Base-by-base conservation (phyloP, 2,797 vertebrate genomes). In the Varecia variegata region DNA sequence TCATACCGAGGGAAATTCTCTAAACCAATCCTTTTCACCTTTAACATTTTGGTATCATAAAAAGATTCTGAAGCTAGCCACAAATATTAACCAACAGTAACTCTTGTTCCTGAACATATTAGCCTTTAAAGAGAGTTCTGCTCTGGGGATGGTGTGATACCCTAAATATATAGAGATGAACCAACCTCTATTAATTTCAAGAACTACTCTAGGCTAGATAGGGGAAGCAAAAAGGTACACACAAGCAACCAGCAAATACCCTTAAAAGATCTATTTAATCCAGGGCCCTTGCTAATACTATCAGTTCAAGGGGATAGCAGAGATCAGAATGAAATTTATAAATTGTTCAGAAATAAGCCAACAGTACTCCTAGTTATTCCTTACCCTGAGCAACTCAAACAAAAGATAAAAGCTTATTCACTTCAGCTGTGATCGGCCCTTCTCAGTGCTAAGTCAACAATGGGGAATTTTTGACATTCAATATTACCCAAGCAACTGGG, bases 401-500 rank as follows among this genome's bases (percentile, higher is more conserved):
- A 82, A 76, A 93, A 96, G 62, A 80, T 38, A 88, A 92, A 96
- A 70, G 79, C 65, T 92, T 81, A 50, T 90, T 79, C 62, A 86
- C 47, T 60, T 70, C 70, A 73, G 86, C 60, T 38, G 35, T 96
- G 95, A 95, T 58, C 73, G 88, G 95, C 7, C 40, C 74, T 60
- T 96, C 67, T 93, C 70, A 88, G 74, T 84, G 90, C 65, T 91
- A 95, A 97, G 82, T 84, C 88, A 90, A 81, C 90, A 93, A 9
- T 0, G 43, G 96, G 92, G 95, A 92, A 73, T 93, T 94, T 88
- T n/a, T 97, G 85, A 95, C 97, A 94, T 87, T 97, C 74, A 58
- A 7, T 18, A 54, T 84, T 56, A 94, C 60, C 91, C 94, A 85
- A 86, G 38, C 79, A 58, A 68, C 38, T 23, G 40, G 68, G 32